Conservation (phyloP, 2,797 vertebrate species). For the Coregonus ussuriensis region DNA sequence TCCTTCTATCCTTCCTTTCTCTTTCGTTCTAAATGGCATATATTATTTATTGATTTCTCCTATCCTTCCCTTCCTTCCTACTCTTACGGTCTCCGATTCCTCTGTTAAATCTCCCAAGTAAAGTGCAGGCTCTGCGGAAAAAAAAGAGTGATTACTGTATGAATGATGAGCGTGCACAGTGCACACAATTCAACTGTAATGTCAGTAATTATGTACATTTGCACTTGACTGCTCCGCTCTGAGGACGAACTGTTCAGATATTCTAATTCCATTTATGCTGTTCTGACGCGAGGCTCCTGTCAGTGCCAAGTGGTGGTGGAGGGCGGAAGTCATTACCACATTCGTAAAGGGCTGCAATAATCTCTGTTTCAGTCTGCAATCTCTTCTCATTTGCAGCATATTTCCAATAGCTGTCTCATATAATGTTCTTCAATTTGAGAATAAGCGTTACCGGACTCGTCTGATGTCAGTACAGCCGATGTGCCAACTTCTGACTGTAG, state of each 20-base stretch:
- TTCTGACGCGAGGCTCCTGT: conserved; percentile 30
- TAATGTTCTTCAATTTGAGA: too few species aligned
- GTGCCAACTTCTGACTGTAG: too few species aligned
- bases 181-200: conserved; percentile 15
- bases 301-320: background rate
- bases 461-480: too few species aligned
- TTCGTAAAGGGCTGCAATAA: background rate
- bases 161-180: background rate
- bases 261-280: conserved; percentile 50
- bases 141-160: background rate
- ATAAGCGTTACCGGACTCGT: too few species aligned
- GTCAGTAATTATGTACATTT: conserved; percentile 30
- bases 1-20: too few species aligned
- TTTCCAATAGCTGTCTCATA: background rate
- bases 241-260: conserved; percentile 38
- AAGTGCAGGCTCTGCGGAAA: background rate
- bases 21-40: too few species aligned
- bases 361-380: background rate
- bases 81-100: too few species aligned
- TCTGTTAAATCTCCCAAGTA: background rate
- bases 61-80: too few species aligned
- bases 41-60: too few species aligned
- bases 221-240: conserved; percentile 43
- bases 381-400: background rate
- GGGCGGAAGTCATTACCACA: background rate